These are phyloP conservation scores for Danaus melanippus DNA, from an alignment of 1,140 invertebrate genomes.

Conservation along the genomic window DNA sequence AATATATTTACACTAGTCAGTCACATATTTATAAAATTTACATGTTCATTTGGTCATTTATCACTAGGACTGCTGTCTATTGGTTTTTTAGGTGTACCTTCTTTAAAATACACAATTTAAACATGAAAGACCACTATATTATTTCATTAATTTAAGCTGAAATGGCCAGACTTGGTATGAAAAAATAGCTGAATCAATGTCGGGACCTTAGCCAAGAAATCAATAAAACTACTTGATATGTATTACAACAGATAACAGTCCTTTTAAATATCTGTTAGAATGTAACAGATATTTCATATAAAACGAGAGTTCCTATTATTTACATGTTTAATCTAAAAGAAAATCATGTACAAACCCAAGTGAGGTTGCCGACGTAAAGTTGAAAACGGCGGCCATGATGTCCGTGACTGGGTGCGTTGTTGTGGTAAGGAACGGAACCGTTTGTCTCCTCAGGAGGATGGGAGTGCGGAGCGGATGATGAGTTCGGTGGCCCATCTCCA, in stretches of 20 bases:
- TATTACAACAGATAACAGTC: slow-evolving; percentile 19
- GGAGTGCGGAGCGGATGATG: slow-evolving; percentile 57
- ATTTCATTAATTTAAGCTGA: no score
- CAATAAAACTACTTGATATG: background rate
- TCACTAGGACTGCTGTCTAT: slow-evolving; percentile 18
- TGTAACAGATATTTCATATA: slow-evolving; percentile 16
- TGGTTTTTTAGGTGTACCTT: background rate
- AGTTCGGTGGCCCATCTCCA: slow-evolving; percentile 67
- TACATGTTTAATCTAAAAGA: slow-evolving; percentile 37
- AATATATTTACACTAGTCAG: no score
- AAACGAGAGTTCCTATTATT: slow-evolving; percentile 15
- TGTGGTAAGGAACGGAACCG: slow-evolving; percentile 80
- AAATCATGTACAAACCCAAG: slow-evolving; percentile 79
- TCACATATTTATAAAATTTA: no score
- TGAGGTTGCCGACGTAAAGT: slow-evolving; percentile 96
- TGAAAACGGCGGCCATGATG: slow-evolving; percentile 84
- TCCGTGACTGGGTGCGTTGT: slow-evolving; percentile 77
- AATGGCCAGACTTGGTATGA: no score
- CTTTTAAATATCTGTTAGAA: slow-evolving; percentile 17
- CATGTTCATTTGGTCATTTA: slow-evolving; percentile 21
- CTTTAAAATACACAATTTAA: background rate
- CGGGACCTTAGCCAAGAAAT: no score
- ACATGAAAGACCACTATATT: slow-evolving; percentile 1
- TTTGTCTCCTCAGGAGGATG: slow-evolving; percentile 78
- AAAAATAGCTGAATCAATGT: no score